Conservation (phyloP, 2,797 vertebrate species). For the Dermochelys coriacea region DNA sequence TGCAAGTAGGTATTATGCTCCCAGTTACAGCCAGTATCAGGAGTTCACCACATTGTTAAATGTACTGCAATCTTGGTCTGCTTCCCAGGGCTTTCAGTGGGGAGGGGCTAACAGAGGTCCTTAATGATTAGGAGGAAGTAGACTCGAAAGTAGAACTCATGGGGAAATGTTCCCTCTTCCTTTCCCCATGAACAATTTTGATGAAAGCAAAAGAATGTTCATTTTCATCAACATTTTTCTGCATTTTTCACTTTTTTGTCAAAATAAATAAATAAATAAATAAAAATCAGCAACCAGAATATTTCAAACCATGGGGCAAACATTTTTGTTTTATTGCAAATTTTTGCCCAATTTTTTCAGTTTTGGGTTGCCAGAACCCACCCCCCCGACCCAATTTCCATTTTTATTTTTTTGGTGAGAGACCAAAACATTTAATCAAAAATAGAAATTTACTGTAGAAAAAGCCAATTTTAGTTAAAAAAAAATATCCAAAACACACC, state of each 20-base stretch:
- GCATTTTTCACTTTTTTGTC: not conserved
- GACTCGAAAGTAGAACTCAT: not conserved
- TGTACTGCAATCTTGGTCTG: not conserved
- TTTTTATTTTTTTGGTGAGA: not conserved
- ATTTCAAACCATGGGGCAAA: not conserved
- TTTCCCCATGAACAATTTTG: not conserved
- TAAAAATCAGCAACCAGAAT: not conserved
- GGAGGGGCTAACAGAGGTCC: not conserved
- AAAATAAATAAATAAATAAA: not conserved
- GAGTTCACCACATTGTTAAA: not conserved
- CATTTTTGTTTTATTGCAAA: not conserved
- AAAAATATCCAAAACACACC: not conserved
- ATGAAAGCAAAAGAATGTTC: not conserved
- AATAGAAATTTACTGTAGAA: not conserved
- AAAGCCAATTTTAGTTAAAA: not conserved
- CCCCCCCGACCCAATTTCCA: not conserved
- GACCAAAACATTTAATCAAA: not conserved
- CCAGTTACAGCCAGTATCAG: not conserved
- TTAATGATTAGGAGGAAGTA: accelerated
- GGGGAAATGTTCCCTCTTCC: not conserved
- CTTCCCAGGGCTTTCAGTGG: accelerated
- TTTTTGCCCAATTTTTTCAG: not conserved
- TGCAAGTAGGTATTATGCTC: not conserved
- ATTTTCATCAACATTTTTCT: not conserved
- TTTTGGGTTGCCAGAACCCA: not conserved